These are phyloP conservation scores for Siniperca scherzeri DNA, from an alignment of 2,797 vertebrate genomes.

Conservation along the genomic window DNA sequence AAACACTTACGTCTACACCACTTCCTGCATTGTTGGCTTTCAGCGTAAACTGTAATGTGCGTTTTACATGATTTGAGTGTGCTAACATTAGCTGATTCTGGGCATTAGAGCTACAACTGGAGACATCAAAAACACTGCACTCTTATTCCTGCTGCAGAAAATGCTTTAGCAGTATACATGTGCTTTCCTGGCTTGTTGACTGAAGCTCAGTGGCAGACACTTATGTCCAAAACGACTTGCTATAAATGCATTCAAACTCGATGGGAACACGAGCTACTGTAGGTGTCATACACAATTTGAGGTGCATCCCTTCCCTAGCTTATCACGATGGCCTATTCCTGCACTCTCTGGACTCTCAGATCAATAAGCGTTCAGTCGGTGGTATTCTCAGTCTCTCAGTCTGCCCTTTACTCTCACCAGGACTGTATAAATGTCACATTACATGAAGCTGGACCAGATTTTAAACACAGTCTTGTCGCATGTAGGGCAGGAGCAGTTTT, in stretches of 20 bases:
- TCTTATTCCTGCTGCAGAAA: neutral
- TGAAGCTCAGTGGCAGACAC: neutral
- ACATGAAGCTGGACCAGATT: slow-evolving; percentile 10
- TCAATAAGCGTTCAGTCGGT: neutral
- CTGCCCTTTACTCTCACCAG: neutral
- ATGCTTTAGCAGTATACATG: neutral
- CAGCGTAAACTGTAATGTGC: neutral
- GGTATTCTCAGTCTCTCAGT: neutral
- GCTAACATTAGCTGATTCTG: neutral
- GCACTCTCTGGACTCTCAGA: neutral
- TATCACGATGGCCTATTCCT: neutral
- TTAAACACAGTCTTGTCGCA: slow-evolving; percentile 5
- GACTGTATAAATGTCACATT: neutral
- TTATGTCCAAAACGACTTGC: neutral
- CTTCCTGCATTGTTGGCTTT: neutral
- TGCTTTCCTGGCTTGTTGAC: neutral
- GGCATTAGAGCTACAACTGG: neutral
- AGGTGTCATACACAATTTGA: neutral
- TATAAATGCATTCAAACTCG: neutral
- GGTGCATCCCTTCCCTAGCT: neutral
- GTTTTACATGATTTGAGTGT: neutral
- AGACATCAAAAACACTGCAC: neutral
- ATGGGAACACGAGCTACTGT: neutral
- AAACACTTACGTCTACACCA: too few relatives aligned
- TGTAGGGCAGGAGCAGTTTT: neutral